phyloP scores from a whole-genome alignment of 2,888 invertebrate genomes.

The Lasioglossum figueresi region DNA sequence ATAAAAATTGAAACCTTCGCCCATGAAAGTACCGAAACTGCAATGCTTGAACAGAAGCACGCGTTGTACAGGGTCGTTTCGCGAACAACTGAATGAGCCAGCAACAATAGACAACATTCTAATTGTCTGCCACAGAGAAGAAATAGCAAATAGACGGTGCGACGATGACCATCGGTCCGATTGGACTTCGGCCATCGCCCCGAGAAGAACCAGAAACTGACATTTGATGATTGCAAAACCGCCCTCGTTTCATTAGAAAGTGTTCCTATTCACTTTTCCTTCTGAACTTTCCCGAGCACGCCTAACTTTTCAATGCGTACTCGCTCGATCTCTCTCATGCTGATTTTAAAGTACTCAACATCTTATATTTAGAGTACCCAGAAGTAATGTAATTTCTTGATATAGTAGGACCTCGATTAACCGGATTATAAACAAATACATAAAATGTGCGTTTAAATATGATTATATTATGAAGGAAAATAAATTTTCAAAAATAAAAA shows the following conservation, averaged over 20 bases:
- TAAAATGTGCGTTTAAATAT: too few relatives aligned
- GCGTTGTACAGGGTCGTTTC: constrained; percentile 26
- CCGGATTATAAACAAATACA: too few relatives aligned
- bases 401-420: too few relatives aligned
- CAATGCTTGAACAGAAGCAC: neutral
- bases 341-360: neutral
- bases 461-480: too few relatives aligned
- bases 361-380: neutral
- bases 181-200: constrained; percentile 71
- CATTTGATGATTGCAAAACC: constrained; percentile 62
- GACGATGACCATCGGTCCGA: constrained; percentile 51
- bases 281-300: neutral
- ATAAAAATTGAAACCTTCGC: neutral
- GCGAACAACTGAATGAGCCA: constrained; percentile 30
- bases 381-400: neutral
- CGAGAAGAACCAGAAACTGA: constrained; percentile 57
- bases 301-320: neutral
- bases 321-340: neutral
- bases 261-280: constrained; percentile 24
- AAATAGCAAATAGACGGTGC: constrained; percentile 42
- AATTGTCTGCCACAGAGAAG: constrained; percentile 21
- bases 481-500: too few relatives aligned
- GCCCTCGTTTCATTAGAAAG: constrained; percentile 52
- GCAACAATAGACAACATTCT: constrained; percentile 33
- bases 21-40: constrained; percentile 9